Conservation (phyloP, 2,113 vertebrate genomes). For the Eulemur macaco region DNA sequence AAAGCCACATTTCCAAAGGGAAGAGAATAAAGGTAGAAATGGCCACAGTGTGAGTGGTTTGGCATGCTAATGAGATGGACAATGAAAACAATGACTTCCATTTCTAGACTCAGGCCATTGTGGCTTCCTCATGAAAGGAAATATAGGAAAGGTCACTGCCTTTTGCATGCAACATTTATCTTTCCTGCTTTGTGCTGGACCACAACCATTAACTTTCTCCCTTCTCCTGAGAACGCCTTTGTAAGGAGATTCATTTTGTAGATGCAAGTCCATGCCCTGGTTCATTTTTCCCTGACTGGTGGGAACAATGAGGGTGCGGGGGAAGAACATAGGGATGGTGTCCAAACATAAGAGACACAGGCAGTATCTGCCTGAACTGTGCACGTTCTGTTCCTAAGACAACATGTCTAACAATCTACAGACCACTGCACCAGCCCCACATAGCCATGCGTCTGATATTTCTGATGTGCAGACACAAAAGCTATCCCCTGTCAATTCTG, state of each 20-base stretch:
- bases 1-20: not conserved
- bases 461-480: not conserved
- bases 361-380: not conserved
- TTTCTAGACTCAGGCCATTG: not conserved
- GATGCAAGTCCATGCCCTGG: not conserved
- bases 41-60: not conserved
- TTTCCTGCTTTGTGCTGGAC: not conserved
- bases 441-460: not conserved
- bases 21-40: not conserved
- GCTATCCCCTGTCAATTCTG: not conserved
- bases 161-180: not conserved
- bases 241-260: constrained; percentile 6
- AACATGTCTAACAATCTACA: not conserved
- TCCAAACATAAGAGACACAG: constrained; percentile 30
- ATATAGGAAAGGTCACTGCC: not conserved
- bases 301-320: not conserved
- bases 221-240: not conserved
- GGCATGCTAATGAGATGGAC: not conserved
- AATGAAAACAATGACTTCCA: not conserved
- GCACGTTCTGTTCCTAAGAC: not conserved
- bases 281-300: not conserved
- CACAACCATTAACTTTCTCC: not conserved
- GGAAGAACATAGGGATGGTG: not conserved
- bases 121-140: not conserved
- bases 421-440: accelerated